These are phyloP conservation scores for Caenorhabditis briggsae DNA, from an alignment of 1,140 invertebrate genomes.

Conservation along the genomic window DNA sequence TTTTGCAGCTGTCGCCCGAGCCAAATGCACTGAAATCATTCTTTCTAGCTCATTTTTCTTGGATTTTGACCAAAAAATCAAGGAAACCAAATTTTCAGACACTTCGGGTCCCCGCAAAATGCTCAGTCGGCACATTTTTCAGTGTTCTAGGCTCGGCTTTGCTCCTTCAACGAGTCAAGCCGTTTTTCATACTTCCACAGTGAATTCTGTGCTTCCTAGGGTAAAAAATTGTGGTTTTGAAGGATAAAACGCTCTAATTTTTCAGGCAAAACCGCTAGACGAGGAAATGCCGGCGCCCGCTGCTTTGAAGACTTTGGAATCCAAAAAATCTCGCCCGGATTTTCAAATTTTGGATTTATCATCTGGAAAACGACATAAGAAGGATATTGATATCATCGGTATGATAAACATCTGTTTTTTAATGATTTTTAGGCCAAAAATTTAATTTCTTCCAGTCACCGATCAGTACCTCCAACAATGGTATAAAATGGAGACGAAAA, in stretches of 20 bases:
- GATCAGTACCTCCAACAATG: slow-evolving; percentile 64
- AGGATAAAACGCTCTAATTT: not conserved
- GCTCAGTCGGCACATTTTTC: slow-evolving; percentile 16
- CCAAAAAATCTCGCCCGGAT: not conserved
- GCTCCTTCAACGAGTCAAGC: slow-evolving; percentile 6
- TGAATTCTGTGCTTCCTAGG: slow-evolving; percentile 22
- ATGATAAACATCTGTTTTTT: not conserved
- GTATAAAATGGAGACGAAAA: slow-evolving; percentile 70
- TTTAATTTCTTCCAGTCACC: slow-evolving; percentile 40
- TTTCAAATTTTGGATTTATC: slow-evolving; percentile 47
- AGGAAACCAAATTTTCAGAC: not conserved
- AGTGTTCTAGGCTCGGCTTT: slow-evolving; percentile 6
- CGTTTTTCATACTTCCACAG: slow-evolving; percentile 6
- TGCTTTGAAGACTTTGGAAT: not conserved
- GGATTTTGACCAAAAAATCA: not conserved
- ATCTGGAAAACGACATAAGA: slow-evolving; percentile 17
- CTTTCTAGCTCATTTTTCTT: not conserved
- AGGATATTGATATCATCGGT: slow-evolving; percentile 49
- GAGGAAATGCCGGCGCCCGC: slow-evolving; percentile 35
- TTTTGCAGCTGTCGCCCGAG: not conserved
- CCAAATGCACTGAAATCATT: not conserved
- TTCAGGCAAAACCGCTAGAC: slow-evolving; percentile 58
- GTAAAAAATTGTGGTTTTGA: not conserved
- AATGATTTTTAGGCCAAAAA: not conserved
- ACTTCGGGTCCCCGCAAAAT: not conserved